These are phyloP conservation scores for Agrypnia vestita DNA, from an alignment of 1,140 invertebrate genomes.

Conservation along the genomic window DNA sequence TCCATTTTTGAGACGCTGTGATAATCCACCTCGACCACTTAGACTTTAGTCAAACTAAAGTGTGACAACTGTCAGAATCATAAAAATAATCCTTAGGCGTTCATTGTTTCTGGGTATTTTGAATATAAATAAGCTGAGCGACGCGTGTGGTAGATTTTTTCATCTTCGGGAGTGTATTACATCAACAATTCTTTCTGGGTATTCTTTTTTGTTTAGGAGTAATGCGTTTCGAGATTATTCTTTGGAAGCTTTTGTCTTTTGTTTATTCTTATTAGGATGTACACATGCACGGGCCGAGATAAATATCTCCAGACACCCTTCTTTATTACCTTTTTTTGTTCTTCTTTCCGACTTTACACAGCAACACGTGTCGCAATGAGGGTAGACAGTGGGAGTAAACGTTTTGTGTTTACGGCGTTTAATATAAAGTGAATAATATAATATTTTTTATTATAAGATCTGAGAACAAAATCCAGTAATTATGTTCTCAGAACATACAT, in stretches of 20 bases:
- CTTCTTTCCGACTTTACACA: neutral
- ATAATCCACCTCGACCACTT: slow-evolving; percentile 11
- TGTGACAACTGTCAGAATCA: slow-evolving; percentile 56
- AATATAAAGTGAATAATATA: too few species aligned
- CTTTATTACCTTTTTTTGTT: slow-evolving; percentile 14
- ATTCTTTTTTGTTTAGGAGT: slow-evolving; percentile 53
- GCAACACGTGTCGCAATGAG: neutral
- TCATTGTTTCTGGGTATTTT: slow-evolving; percentile 55
- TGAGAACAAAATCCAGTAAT: too few species aligned
- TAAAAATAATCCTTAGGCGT: slow-evolving; percentile 45
- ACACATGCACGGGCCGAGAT: slow-evolving; percentile 47
- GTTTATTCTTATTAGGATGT: slow-evolving; percentile 59
- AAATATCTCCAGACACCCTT: slow-evolving; percentile 44
- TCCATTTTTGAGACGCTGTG: neutral
- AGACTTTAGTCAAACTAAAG: slow-evolving; percentile 30
- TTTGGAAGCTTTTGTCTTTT: slow-evolving; percentile 53
- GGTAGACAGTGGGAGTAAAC: too few species aligned
- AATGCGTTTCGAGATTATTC: slow-evolving; percentile 56
- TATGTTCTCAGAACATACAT: too few species aligned
- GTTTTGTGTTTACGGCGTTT: too few species aligned
- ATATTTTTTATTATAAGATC: too few species aligned
- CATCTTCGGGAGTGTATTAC: slow-evolving; percentile 39
- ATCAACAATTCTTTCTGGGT: slow-evolving; percentile 55
- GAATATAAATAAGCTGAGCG: slow-evolving; percentile 45
- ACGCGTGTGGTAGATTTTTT: slow-evolving; percentile 53